Base-by-base conservation (phyloP, 1,140 invertebrate species). In the Caenorhabditis brenneri region DNA sequence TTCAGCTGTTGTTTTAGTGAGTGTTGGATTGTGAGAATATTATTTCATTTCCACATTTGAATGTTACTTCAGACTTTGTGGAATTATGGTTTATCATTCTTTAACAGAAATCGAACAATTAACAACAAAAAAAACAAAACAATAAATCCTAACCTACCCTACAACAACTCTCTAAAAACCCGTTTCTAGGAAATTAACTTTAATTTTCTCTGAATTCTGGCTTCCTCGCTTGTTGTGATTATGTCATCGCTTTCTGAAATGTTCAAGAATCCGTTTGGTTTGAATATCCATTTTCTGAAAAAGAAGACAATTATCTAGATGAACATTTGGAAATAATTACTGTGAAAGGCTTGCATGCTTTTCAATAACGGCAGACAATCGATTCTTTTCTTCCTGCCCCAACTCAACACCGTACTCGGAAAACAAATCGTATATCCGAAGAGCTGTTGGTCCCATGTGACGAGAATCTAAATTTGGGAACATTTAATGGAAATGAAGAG, bases 211-310 rank as follows among this genome's bases (percentile, higher is more conserved):
- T 74, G 65, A 42, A 74, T 74, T 42, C 65, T 39, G 5, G 65
- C 65, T 31, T 74, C 65, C 24, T 74, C 65, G 15, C 65, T 74
- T 24, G 9, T 42, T 15, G 65, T 74, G 15, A 74, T 74, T n/a
- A 74, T 74, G n/a, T 46, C 65, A n/a, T 74, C 65, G n/a, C 42
- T 24, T 29, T n/a, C n/a, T 1, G 65, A 12, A 10, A 74, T 74
- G 36, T 74, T 74, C 65, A 74, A 46, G 36, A 74, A 74, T 22
- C 65, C 65, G n/a, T 74, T 19, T 9, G 65, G 65, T 74, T 74
- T 74, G 65, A 74, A 74, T 9, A 74, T 74, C 65, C 65, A 74
- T 42, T 74, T 74, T 74, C 65, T 74, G n/a, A 36, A 74, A 46
- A 16, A 74, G 46, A 19, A 31, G 24, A 42, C 1, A 24, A 7